A percentile compares a stretch with the other conserved stretches of the same genome.
These are phyloP conservation scores for Arctia plantaginis DNA, from an alignment of 2,888 invertebrate genomes.

Conservation along the genomic window DNA sequence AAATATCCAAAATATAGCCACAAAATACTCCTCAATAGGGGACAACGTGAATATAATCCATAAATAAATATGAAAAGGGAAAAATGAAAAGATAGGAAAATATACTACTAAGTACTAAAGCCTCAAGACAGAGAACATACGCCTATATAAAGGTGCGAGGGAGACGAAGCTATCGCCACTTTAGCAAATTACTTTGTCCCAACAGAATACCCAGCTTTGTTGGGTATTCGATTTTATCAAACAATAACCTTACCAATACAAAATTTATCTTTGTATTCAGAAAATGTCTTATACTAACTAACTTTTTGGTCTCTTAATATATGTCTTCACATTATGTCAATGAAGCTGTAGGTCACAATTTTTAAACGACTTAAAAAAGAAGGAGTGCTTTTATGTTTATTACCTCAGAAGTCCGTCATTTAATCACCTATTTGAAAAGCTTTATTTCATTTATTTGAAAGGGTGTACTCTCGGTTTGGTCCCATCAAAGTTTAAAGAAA, in stretches of 20 bases:
- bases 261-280: conserved; percentile 43
- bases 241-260: conserved; percentile 59
- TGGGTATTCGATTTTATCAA: conserved; percentile 65
- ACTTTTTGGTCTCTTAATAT: not conserved
- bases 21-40: conserved; percentile 11
- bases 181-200: conserved; percentile 75
- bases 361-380: not conserved
- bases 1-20: conserved; percentile 8
- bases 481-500: not conserved
- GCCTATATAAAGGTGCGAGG: conserved; percentile 49
- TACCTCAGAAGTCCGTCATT: not conserved
- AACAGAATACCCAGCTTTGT: conserved; percentile 64
- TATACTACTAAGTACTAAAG: conserved; percentile 37
- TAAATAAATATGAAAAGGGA: conserved; percentile 28
- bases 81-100: conserved; percentile 25
- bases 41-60: conserved; percentile 30
- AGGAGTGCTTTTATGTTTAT: not conserved
- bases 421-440: not conserved
- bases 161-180: conserved; percentile 66
- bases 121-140: conserved; percentile 43
- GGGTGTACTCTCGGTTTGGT: not conserved
- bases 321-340: not conserved
- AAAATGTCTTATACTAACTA: conserved; percentile 25
- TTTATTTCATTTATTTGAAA: not conserved
- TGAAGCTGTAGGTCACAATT: not conserved